phyloP scores from a whole-genome alignment of 2,888 invertebrate species.

The Xiphydria camelus region DNA sequence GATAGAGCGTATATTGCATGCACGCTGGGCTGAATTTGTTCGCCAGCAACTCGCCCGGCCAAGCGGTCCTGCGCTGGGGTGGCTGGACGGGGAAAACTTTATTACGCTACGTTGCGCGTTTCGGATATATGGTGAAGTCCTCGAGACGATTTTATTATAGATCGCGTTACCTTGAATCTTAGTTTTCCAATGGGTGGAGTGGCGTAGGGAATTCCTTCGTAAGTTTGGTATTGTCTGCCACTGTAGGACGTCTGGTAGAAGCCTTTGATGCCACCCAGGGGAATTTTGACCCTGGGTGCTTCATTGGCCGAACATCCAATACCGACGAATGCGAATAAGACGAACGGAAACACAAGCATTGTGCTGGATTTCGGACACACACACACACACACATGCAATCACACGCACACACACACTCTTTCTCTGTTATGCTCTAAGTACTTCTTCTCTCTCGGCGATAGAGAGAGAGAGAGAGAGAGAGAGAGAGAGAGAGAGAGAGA shows the following conservation, averaged over 20 bases:
- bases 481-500: no score
- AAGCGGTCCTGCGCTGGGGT: slow-evolving; percentile 22
- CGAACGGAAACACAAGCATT: no score
- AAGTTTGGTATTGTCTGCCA: slow-evolving; percentile 40
- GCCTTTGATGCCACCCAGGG: slow-evolving; percentile 38
- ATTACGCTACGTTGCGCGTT: no score
- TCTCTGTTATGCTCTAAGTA: no score
- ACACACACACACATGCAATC: no score
- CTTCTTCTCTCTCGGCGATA: no score
- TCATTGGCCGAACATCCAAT: not conserved
- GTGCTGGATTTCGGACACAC: no score
- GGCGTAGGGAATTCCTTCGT: slow-evolving; percentile 49
- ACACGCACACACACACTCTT: no score
- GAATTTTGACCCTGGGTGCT: slow-evolving; percentile 35
- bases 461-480: no score
- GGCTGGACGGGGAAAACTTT: slow-evolving; percentile 18
- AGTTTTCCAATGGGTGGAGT: slow-evolving; percentile 40
- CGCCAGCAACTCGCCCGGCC: slow-evolving; percentile 25
- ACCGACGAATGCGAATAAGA: no score
- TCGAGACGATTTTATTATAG: no score
- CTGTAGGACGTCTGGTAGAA: slow-evolving; percentile 37
- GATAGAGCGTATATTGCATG: slow-evolving; percentile 24
- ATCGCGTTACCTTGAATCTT: slow-evolving; percentile 46
- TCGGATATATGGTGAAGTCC: no score
- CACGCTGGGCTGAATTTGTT: slow-evolving; percentile 22